Conservation (phyloP, 2,113 vertebrate genomes). For the Falco punctatus region DNA sequence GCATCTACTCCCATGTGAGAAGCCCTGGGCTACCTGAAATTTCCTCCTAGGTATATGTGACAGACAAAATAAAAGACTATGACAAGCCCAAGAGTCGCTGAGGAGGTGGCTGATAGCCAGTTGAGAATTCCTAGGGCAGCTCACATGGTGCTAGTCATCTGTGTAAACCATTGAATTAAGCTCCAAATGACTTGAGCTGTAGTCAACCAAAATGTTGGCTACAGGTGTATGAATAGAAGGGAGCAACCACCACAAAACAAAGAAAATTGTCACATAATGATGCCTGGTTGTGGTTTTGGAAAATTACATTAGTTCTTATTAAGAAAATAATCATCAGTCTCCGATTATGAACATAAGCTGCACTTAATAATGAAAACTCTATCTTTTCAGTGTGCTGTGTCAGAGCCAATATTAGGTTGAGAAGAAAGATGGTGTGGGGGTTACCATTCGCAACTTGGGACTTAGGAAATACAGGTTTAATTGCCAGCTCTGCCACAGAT, state of each 20-base stretch:
- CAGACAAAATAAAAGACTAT: neutral
- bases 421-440: neutral
- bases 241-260: neutral
- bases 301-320: neutral
- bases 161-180: neutral
- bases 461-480: slow-evolving; percentile 14
- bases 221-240: neutral
- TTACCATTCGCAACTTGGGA: neutral
- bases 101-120: neutral
- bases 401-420: neutral
- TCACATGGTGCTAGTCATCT: neutral
- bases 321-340: neutral
- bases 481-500: neutral
- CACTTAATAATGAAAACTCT: neutral
- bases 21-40: neutral
- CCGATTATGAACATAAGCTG: neutral
- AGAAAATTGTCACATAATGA: neutral
- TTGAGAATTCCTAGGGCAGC: neutral
- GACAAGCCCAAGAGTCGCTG: neutral
- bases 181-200: neutral
- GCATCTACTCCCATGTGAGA: neutral
- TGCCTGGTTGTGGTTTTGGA: neutral
- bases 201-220: neutral
- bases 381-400: neutral
- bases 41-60: accelerated